phyloP scores from a whole-genome alignment of 2,113 vertebrate genomes.

The Leptobrachium ailaonicum region DNA sequence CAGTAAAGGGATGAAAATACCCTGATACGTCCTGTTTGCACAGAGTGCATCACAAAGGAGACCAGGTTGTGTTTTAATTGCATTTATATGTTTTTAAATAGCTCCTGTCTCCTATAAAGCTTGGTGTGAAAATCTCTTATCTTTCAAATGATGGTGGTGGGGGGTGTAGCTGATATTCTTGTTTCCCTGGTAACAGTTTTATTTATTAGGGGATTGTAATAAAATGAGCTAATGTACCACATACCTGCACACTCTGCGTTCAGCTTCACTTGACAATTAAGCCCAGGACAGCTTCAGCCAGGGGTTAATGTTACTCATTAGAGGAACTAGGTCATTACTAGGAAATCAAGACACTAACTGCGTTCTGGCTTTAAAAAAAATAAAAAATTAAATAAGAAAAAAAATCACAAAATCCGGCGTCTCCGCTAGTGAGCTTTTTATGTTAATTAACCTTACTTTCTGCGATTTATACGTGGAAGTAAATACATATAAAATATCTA shows the following conservation, averaged over 20 bases:
- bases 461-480: constrained; percentile 68
- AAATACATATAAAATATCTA: constrained; percentile 86
- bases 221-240: constrained; percentile 88
- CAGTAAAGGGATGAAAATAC: no score
- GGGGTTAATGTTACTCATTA: constrained; percentile 99
- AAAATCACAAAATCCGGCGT: constrained; percentile 91
- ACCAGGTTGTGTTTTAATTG: not conserved
- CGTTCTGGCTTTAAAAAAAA: constrained; percentile 72
- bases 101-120: constrained; percentile 70
- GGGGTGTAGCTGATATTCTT: constrained; percentile 69
- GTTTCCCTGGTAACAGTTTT: constrained; percentile 88
- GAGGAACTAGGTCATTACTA: constrained; percentile 99
- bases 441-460: constrained; percentile 99
- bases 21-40: no score
- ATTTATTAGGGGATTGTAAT: constrained; percentile 84
- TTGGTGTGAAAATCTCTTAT: constrained; percentile 70
- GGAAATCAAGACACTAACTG: constrained; percentile 98
- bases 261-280: constrained; percentile 98
- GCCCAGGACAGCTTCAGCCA: constrained; percentile 99
- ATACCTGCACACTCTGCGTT: constrained; percentile 95
- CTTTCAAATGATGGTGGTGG: constrained; percentile 62
- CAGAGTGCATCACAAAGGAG: no score
- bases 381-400: no score
- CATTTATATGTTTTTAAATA: not conserved
- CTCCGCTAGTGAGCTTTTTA: constrained; percentile 90